A percentile compares a stretch with the other conserved stretches of the same genome.
phyloP scores from a whole-genome alignment of 2,797 vertebrate genomes.

The Channallabes apus region DNA sequence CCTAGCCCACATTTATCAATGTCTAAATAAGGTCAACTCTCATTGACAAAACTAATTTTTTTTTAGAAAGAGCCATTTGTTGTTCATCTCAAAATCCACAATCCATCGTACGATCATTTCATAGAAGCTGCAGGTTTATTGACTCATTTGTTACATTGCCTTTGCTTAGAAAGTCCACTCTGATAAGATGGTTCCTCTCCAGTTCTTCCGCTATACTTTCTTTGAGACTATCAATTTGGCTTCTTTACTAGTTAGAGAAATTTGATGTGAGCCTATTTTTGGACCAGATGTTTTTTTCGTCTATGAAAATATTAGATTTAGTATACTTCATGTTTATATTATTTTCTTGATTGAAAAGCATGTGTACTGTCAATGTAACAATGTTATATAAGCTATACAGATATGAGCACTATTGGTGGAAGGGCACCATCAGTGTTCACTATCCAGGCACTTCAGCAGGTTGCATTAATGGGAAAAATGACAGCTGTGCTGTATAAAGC shows the following conservation, averaged over 20 bases:
- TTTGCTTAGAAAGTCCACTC: constrained; percentile 31
- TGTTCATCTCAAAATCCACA: constrained; percentile 52
- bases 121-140: constrained; percentile 32
- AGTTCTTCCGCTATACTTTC: constrained; percentile 42
- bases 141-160: constrained; percentile 35
- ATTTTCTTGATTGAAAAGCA: constrained; percentile 35
- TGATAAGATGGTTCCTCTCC: constrained; percentile 28
- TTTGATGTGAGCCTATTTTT: constrained; percentile 39
- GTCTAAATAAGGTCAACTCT: constrained; percentile 47
- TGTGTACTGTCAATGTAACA: constrained; percentile 45
- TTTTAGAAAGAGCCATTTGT: constrained; percentile 7
- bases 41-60: too few relatives aligned
- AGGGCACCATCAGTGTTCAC: constrained; percentile 42
- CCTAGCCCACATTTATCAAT: constrained; percentile 21
- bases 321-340: constrained; percentile 33
- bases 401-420: constrained; percentile 45
- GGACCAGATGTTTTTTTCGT: constrained; percentile 43
- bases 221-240: constrained; percentile 42
- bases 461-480: constrained; percentile 30
- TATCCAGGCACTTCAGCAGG: constrained; percentile 47
- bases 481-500: constrained; percentile 41
- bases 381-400: constrained; percentile 56
- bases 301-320: constrained; percentile 37
- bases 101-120: constrained; percentile 28
- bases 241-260: constrained; percentile 33